Base-by-base conservation (phyloP, 2,113 vertebrate genomes). In the Nesogale talazaci region DNA sequence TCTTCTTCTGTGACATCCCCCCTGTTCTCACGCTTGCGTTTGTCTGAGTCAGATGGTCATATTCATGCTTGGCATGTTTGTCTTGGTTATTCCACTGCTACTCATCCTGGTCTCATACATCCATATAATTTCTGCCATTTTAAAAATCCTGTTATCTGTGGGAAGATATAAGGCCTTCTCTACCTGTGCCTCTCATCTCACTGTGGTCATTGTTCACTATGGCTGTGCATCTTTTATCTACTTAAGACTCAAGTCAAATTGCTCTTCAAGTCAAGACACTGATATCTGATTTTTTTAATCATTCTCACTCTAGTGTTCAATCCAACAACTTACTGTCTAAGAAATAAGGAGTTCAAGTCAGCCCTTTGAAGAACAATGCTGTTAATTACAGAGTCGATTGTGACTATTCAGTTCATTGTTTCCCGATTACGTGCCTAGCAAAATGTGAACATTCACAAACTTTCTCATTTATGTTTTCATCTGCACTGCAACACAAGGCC, bases 281-380 rank as follows among this genome's bases (percentile, higher is more conserved):
- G 4, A 93, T 96, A 83, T 95, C 96, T 72, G 95, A n/a, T n/a
- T 94, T 22, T 94, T 91, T 14, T 95, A 96, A 96, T 88, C 1
- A 96, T 96, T 38, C 88, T 96, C 29, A 96, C 95, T 0, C 94
- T 92, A 22, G 4, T 96, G 25, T 94, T 96, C 69, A 96, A 96
- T 63, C 95, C 94, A 10, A 90, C 94, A 82, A 93, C 96, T 67
- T 96, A 96, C 3, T 95, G 88, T 75, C 56, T 94, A 16, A 93
- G 93, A 77, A 95, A 95, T 31, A 92, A 88, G 20, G 94, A 96
- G 29, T 96, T 96, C 75, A 96, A 90, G 77, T 70, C 90, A 79
- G 90, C 96, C 36, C n/a, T 94, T 57, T 10, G 0, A 77, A 78
- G 83, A 81, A 6, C 22, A 59, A 63, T 95, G 9, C 86, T 93